Evolutionary conservation across 2,113 vertebrate species (phyloP), one percentile per base, ranked within the genome.

Genomic region (Centropus unirufus): DNA sequence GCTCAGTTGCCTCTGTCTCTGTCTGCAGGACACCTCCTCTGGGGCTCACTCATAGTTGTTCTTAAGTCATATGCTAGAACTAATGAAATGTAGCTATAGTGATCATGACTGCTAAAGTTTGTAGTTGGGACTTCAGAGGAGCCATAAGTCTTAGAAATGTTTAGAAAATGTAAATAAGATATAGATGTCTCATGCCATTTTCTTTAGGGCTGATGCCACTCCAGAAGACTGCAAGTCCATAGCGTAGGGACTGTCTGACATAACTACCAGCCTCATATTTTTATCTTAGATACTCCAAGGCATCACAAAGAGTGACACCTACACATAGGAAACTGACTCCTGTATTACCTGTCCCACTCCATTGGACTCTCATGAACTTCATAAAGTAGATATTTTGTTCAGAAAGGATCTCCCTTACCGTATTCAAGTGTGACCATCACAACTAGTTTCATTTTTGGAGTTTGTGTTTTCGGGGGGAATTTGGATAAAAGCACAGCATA

Each of bases 321-420:
- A 59, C 5, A 17, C 0, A 0, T 8, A 47, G 18, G 58, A 91
- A 85, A 46, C 27, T 3, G 20, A 77, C 12, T 39, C 22, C 29
- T 51, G 6, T 21, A 13, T 22, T 75, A 52, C 40, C 14, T 68
- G 23, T 57, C 26, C 12, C 0, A 0, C 58, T 89, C 62, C 10
- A 19, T 0, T 46, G 14, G n/a, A 36, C 10, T 49, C n/a, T 64
- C 0, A 1, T 24, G 40, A 81, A 58, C 20, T 51, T 84, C 34
- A 46, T 13, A 74, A 64, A 46, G 13, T 27, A 4, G 0, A 0
- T 52, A 26, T 32, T 75, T 82, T 75, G 5, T 69, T 67, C 63
- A 73, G 24, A 89, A 57, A 76, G 7, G 16, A 12, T 44, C 7
- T 87, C 4, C 15, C 42, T 79, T 59, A 49, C 93, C 91, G 66